phyloP scores from a whole-genome alignment of 2,888 invertebrate genomes.

The Temnothorax ravouxi region DNA sequence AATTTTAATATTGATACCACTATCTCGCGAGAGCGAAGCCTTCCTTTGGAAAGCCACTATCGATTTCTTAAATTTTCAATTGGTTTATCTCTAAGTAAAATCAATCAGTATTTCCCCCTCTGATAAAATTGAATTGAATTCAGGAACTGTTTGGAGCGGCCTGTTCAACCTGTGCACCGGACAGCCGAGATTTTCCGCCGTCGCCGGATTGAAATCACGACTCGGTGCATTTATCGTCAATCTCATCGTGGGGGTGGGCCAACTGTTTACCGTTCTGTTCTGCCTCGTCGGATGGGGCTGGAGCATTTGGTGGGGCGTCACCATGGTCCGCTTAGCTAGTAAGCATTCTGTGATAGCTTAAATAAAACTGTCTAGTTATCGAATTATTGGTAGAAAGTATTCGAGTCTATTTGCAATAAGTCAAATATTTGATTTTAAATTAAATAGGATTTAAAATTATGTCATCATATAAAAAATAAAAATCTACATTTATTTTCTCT shows the following conservation, averaged over 20 bases:
- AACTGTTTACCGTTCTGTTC: constrained; percentile 97
- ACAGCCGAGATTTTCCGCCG: constrained; percentile 94
- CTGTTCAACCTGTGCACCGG: constrained; percentile 95
- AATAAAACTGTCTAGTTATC: neutral
- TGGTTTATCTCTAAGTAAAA: neutral
- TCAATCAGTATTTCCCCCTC: neutral
- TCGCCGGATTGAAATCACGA: constrained; percentile 92
- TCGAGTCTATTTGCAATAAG: neutral
- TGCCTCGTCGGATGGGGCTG: constrained; percentile 99
- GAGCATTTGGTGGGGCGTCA: constrained; percentile 99
- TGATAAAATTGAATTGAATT: constrained; percentile 27
- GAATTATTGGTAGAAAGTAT: neutral
- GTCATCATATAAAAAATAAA: neutral
- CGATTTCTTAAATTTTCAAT: neutral
- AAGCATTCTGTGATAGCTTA: constrained; percentile 85
- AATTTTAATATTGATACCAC: neutral
- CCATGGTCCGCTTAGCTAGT: constrained; percentile 96
- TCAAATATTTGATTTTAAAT: neutral
- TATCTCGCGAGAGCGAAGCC: neutral
- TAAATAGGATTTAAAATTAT: neutral
- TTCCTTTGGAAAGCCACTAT: neutral
- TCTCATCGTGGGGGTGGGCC: constrained; percentile 94
- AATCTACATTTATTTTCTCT: neutral
- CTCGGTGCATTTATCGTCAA: constrained; percentile 95
- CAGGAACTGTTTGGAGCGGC: constrained; percentile 96